Percentiles rank a stretch among this genome's conserved stretches.
Conservation (phyloP, 2,797 vertebrate genomes). For the Labroides dimidiatus region DNA sequence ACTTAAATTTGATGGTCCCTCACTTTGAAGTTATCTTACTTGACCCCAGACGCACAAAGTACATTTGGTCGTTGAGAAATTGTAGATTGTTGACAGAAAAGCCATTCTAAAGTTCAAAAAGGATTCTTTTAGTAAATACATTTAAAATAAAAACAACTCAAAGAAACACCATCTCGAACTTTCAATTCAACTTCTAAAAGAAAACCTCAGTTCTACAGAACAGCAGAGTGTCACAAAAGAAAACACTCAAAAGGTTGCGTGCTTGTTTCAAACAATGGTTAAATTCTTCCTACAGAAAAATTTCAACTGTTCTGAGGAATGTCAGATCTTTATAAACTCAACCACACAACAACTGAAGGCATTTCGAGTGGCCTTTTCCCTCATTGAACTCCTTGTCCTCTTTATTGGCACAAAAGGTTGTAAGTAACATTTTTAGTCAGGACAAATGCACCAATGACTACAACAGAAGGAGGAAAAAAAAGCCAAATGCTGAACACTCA, state of each 20-base stretch:
- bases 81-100: constrained; percentile 6
- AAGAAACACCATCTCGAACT: neutral
- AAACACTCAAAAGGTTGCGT: constrained; percentile 18
- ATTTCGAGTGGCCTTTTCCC: constrained; percentile 33
- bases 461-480: constrained; percentile 11
- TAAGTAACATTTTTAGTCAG: constrained; percentile 48
- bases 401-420: constrained; percentile 67
- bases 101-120: constrained; percentile 24
- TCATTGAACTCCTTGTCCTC: neutral
- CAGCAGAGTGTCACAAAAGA: constrained; percentile 10
- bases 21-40: constrained; percentile 6
- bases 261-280: constrained; percentile 35
- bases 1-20: constrained; percentile 15
- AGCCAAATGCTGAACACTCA: constrained; percentile 8
- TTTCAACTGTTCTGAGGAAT: constrained; percentile 53
- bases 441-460: constrained; percentile 33
- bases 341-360: constrained; percentile 44
- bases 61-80: neutral
- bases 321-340: constrained; percentile 40
- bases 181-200: constrained; percentile 10
- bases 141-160: neutral
- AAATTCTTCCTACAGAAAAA: constrained; percentile 55
- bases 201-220: constrained; percentile 11
- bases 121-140: neutral
- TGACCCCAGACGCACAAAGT: neutral